Percentiles rank a stretch among this genome's conserved stretches.
Conservation (phyloP, 2,113 vertebrate genomes). For the Rhynchomys soricoides region DNA sequence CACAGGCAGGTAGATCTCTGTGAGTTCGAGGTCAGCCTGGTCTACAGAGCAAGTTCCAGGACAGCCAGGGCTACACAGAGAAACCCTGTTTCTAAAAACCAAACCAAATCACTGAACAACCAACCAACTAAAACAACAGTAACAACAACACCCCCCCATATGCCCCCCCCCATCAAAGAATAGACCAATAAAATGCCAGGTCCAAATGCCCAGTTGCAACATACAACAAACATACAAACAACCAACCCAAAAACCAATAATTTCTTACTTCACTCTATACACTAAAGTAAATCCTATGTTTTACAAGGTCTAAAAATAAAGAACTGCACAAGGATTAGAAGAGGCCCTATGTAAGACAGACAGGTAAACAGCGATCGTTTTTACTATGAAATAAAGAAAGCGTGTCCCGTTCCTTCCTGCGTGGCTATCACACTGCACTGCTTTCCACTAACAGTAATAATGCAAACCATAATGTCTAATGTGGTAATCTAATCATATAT, state of each 20-base stretch:
- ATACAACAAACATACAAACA: neutral
- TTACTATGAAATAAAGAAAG: constrained; percentile 6
- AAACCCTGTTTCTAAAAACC: neutral
- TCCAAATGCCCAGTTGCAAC: neutral
- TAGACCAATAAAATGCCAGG: neutral
- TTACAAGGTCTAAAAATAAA: neutral
- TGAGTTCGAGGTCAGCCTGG: neutral
- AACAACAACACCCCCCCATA: neutral
- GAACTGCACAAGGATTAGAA: neutral
- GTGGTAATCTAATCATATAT: constrained; percentile 2
- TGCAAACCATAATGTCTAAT: neutral
- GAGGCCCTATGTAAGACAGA: neutral
- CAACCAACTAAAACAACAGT: neutral
- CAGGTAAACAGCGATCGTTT: neutral
- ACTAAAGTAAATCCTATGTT: neutral
- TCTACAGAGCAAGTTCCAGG: neutral
- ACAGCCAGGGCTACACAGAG: neutral
- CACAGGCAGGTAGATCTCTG: neutral
- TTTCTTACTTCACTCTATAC: neutral
- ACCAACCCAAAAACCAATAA: neutral
- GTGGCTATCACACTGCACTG: neutral
- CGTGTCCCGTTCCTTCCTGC: neutral
- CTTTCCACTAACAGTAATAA: neutral
- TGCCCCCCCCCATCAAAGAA: neutral
- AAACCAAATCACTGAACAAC: neutral